These are phyloP conservation scores for Palythoa heliodiscus DNA, from an alignment of 92 coral and sea anemone genomes.

Conservation along the genomic window DNA sequence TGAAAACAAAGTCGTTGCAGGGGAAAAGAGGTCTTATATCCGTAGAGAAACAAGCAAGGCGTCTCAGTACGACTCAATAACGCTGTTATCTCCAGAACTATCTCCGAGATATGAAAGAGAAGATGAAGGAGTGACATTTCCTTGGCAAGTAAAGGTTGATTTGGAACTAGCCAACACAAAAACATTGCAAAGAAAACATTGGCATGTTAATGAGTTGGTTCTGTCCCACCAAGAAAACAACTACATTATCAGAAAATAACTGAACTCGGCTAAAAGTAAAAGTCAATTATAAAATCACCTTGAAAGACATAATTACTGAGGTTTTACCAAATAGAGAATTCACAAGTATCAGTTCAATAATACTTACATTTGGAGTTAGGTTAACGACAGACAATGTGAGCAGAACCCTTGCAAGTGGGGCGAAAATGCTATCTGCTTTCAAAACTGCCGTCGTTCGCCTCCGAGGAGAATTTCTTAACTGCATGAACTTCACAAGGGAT, in stretches of 20 bases:
- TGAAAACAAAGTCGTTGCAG: background rate
- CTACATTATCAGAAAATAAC: conserved; percentile 19
- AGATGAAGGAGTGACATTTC: background rate
- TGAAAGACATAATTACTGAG: background rate
- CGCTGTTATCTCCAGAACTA: background rate
- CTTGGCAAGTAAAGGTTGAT: background rate
- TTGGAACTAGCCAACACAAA: conserved; percentile 9
- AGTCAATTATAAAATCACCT: background rate
- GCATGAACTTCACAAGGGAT: conserved; percentile 69
- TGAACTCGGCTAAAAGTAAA: conserved; percentile 31
- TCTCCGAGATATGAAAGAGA: background rate
- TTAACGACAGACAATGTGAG: conserved; percentile 26
- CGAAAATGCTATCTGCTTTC: conserved; percentile 55
- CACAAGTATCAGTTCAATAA: background rate
- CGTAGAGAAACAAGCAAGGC: background rate
- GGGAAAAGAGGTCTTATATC: background rate
- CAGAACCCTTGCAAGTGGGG: conserved; percentile 28
- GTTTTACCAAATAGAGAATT: background rate
- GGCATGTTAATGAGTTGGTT: background rate
- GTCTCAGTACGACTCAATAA: background rate
- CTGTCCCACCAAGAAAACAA: conserved; percentile 17
- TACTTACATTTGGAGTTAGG: conserved; percentile 41
- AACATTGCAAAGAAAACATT: conserved; percentile 38
- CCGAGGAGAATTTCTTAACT: conserved; percentile 65
- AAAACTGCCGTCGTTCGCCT: conserved; percentile 69